A percentile compares a stretch with the other conserved stretches of the same genome.
Conservation (phyloP, 2,797 vertebrate species). For the Siniperca undulata region DNA sequence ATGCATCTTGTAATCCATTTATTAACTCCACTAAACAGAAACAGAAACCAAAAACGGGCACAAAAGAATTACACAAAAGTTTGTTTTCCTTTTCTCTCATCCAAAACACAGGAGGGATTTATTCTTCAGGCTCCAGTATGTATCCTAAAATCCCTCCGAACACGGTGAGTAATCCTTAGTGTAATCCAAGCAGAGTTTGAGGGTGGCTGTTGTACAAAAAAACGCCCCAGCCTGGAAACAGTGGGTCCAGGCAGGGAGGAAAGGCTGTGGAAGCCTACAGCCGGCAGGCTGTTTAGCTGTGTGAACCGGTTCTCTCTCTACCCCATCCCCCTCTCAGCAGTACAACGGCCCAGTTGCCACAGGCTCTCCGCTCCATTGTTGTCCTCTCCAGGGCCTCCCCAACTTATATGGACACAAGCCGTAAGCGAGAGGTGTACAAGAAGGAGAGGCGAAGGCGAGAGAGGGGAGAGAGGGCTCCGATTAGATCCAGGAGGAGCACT, state of each 20-base stretch:
- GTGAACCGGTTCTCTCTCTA: conserved; percentile 86
- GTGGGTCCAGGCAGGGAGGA: conserved; percentile 67
- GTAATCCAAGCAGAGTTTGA: conserved; percentile 65
- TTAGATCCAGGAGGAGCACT: conserved; percentile 70
- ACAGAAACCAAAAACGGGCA: conserved; percentile 67
- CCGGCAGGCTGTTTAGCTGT: conserved; percentile 87
- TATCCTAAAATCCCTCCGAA: conserved; percentile 78
- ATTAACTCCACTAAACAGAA: conserved; percentile 74
- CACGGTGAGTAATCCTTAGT: conserved; percentile 77
- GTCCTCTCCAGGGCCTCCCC: conserved; percentile 79
- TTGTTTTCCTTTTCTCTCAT: conserved; percentile 62
- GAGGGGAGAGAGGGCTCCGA: conserved; percentile 49
- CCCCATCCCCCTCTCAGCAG: conserved; percentile 88
- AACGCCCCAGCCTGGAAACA: conserved; percentile 63
- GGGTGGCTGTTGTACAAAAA: conserved; percentile 72
- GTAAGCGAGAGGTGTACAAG: conserved; percentile 50
- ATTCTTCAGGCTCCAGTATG: conserved; percentile 69
- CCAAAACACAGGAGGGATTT: conserved; percentile 69
- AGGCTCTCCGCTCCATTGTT: conserved; percentile 87
- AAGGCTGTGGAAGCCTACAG: conserved; percentile 81
- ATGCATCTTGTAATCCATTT: conserved; percentile 90
- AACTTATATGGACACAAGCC: conserved; percentile 73
- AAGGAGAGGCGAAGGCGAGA: conserved; percentile 51
- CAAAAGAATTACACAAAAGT: conserved; percentile 67
- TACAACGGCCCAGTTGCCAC: conserved; percentile 87